Conservation (phyloP, 1,140 invertebrate species). For the Tetramorium parvispinum region DNA sequence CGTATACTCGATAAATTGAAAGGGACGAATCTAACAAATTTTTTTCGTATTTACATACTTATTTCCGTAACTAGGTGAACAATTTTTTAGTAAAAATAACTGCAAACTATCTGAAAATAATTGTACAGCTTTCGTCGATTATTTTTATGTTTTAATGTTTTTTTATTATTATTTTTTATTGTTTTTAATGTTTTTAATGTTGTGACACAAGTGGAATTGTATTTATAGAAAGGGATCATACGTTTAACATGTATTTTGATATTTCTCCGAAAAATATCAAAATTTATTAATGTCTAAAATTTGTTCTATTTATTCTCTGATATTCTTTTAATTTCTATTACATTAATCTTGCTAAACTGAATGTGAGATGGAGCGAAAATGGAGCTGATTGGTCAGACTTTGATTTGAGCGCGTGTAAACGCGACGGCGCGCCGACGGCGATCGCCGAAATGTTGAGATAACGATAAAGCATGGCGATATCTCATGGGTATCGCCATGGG, state of each 20-base stretch:
- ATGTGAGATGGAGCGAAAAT: background rate
- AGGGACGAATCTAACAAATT: background rate
- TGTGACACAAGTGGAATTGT: no score
- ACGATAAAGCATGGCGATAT: constrained; percentile 49
- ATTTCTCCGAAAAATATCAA: background rate
- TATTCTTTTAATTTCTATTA: background rate
- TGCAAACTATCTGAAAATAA: background rate
- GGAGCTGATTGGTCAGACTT: background rate
- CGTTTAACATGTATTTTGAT: background rate
- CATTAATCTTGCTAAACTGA: background rate
- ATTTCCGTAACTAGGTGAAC: background rate
- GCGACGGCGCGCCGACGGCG: background rate
- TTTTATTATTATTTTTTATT: no score
- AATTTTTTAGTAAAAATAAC: background rate
- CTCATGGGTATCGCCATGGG: constrained; percentile 71
- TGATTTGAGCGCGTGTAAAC: background rate
- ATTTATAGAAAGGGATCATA: no score
- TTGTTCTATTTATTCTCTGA: background rate
- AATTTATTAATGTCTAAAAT: background rate
- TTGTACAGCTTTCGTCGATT: background rate
- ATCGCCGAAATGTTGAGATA: constrained; percentile 45
- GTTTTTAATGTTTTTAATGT: no score
- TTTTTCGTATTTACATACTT: background rate
- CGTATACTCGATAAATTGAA: background rate
- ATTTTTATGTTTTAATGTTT: background rate